Conservation (phyloP, 1,140 invertebrate species). For the Pemphigus obesinymphae region DNA sequence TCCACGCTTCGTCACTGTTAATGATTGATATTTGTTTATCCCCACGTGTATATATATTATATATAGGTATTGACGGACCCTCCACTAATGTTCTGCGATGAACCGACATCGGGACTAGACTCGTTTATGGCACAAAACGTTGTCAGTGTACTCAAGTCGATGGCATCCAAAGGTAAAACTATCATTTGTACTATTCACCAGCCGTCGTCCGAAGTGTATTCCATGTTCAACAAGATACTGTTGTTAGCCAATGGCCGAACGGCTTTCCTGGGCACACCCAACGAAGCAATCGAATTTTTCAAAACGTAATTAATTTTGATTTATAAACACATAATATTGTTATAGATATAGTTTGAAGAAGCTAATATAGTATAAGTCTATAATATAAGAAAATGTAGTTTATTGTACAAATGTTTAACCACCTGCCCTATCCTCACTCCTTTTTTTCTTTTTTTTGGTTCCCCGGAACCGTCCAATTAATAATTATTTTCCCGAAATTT, state of each 20-base stretch:
- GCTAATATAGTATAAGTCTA: neutral
- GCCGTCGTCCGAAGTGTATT: slow-evolving; percentile 88
- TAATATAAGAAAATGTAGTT: neutral
- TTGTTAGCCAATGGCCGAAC: slow-evolving; percentile 88
- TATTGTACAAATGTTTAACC: neutral
- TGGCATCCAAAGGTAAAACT: slow-evolving; percentile 80
- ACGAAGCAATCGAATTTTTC: slow-evolving; percentile 77
- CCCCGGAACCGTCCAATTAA: too few species aligned
- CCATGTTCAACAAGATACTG: slow-evolving; percentile 84
- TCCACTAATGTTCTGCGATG: slow-evolving; percentile 92
- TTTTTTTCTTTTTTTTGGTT: too few species aligned
- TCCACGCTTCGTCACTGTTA: too few species aligned
- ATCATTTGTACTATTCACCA: slow-evolving; percentile 94
- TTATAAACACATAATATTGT: too few species aligned
- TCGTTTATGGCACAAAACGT: slow-evolving; percentile 86
- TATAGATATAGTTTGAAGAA: too few species aligned
- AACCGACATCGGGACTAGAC: slow-evolving; percentile 86
- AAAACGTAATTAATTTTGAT: slow-evolving; percentile 68
- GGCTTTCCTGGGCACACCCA: slow-evolving; percentile 79
- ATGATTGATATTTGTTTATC: too few species aligned
- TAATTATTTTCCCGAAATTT: too few species aligned
- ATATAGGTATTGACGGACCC: slow-evolving; percentile 80
- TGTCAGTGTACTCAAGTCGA: slow-evolving; percentile 72
- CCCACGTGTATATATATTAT: too few species aligned
- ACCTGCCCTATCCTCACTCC: too few species aligned